Base-by-base conservation (phyloP, 1,140 invertebrate species). In the Asobara japonica region DNA sequence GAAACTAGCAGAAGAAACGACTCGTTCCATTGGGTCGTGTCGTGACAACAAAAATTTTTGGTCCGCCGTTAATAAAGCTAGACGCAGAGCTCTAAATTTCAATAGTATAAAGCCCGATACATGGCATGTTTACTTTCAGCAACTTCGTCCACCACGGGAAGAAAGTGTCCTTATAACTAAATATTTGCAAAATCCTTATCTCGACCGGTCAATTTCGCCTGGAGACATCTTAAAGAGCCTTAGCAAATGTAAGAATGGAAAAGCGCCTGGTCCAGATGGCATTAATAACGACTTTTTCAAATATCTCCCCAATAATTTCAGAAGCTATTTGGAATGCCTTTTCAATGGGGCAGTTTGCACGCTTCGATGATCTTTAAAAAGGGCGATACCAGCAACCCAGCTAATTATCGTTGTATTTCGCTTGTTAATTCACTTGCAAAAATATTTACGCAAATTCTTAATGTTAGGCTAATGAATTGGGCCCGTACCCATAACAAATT, bases 211-310 rank as follows among this genome's bases (percentile, higher is more conserved):
- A 33, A 33, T 33, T 6, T 33, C 31, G 10, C 10, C 10, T 10
- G 31, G 31, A 33, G 31, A 33, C 4, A 33, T 33, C 31, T 33
- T 33, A 10, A 10, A 33, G 31, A 33, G 31, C 31, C 31, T 33
- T 33, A 33, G 13, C 18, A 70, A 70, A 38, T 48, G 62, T 13
- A 71, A 74, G 48, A 48, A 27, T 41, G 56, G 67, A 51, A 74
- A 74, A 61, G 4, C 65, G 1, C 66, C 72, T 3, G 72, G 72
- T 8, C 20, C 66, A 1, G 68, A 70, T 18, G 61, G 66, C 6
- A 48, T 69, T 11, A 11, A 20, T 31, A 71, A 33, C 13, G 68
- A 74, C 22, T 74, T 65, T 36, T 66, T 48, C 33, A 74, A 66
- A 31, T 2, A 25, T 8, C 38, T 74, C 3, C 62, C 62, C n/a